Evolutionary conservation across 2,113 vertebrate genomes (phyloP).

Genomic region (Rhea americana): DNA sequence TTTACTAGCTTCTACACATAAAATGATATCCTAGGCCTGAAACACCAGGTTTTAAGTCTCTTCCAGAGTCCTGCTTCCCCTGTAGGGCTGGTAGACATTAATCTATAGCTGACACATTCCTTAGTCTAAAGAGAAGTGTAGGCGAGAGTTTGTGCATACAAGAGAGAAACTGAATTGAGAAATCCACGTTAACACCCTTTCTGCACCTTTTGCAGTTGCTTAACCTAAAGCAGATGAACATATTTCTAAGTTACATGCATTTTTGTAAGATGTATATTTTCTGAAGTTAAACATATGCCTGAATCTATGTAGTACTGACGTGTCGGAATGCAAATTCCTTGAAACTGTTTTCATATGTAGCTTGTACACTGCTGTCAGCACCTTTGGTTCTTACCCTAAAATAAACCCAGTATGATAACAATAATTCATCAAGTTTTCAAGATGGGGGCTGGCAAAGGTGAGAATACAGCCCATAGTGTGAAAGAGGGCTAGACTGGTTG

Average conservation of each 20-base stretch:
- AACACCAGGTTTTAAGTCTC: neutral
- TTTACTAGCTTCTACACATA: neutral
- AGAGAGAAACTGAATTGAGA: neutral
- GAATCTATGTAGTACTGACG: neutral
- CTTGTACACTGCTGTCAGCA: neutral
- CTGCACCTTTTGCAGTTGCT: neutral
- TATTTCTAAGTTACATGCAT: neutral
- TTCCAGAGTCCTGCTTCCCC: neutral
- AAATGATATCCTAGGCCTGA: neutral
- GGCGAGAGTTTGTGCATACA: neutral
- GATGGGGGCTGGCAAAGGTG: neutral
- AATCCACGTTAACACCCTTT: neutral
- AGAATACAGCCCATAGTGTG: neutral
- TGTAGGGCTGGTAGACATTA: neutral
- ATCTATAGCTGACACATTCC: neutral
- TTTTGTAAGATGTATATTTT: neutral
- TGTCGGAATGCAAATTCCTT: neutral
- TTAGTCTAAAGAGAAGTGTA: neutral
- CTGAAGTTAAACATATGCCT: neutral
- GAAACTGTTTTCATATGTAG: neutral
- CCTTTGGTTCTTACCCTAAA: neutral
- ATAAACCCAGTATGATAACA: neutral
- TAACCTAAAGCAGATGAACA: slow-evolving; percentile 11
- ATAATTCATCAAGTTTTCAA: neutral
- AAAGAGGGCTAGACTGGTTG: neutral